phyloP scores from a whole-genome alignment of 2,797 vertebrate genomes.

The Hybognathus amarus region DNA sequence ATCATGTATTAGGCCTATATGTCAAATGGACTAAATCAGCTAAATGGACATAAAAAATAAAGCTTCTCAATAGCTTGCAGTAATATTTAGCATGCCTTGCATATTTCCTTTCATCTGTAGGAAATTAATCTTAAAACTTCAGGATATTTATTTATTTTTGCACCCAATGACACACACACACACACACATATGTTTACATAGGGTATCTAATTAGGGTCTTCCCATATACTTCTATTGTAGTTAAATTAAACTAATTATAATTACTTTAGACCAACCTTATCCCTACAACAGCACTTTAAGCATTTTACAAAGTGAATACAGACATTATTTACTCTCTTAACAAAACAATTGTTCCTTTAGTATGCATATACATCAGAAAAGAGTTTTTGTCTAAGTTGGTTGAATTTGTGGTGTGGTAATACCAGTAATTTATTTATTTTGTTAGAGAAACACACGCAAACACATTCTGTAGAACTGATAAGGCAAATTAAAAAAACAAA shows the following conservation, averaged over 20 bases:
- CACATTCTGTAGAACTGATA: constrained; percentile 65
- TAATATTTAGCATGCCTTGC: no score
- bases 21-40: not conserved
- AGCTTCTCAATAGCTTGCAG: no score
- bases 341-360: constrained; percentile 65
- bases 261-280: not conserved
- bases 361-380: not conserved
- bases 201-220: not conserved
- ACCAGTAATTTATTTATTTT: not conserved
- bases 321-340: constrained; percentile 3
- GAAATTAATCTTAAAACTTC: not conserved
- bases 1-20: not conserved
- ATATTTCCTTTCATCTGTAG: no score
- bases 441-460: constrained; percentile 57
- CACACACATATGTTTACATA: not conserved
- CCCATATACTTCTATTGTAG: not conserved
- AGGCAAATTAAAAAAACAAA: constrained; percentile 33
- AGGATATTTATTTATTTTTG: not conserved
- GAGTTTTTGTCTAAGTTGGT: not conserved
- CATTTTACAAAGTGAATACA: not conserved
- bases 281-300: constrained; percentile 4
- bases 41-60: not conserved
- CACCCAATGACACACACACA: not conserved
- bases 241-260: constrained; percentile 21
- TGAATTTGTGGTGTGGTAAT: not conserved